phyloP scores from a whole-genome alignment of 2,797 vertebrate species.

The Sciaenops ocellatus region DNA sequence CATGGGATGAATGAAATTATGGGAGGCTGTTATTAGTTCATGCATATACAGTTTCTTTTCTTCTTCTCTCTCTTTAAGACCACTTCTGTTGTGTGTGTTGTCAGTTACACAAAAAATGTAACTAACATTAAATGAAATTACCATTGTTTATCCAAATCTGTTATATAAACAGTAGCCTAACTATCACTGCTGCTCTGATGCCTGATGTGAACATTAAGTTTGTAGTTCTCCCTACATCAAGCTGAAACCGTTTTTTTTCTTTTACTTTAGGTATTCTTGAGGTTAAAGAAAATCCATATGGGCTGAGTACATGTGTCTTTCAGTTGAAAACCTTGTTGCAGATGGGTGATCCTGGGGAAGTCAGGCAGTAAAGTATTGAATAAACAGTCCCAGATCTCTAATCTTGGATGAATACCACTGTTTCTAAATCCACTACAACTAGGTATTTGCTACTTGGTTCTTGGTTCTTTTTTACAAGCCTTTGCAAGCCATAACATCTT shows the following conservation, averaged over 20 bases:
- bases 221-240: background rate
- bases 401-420: background rate
- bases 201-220: constrained; percentile 11
- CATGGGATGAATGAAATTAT: constrained; percentile 7
- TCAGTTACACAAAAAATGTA: background rate
- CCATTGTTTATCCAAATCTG: background rate
- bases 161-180: background rate
- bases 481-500: background rate
- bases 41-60: constrained; percentile 12
- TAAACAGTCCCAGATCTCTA: background rate
- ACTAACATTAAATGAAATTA: background rate
- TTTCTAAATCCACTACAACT: background rate
- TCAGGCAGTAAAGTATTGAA: background rate
- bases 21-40: constrained; percentile 22
- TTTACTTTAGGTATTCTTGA: background rate
- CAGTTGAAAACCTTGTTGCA: background rate
- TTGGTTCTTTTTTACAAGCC: background rate
- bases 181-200: background rate
- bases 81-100: background rate
- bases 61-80: background rate
- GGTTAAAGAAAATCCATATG: too few relatives aligned
- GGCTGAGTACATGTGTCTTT: background rate
- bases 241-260: background rate
- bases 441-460: background rate
- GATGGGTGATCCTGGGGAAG: background rate